Evolutionary conservation across 2,888 invertebrate genomes (phyloP), one percentile per base, ranked within the genome.

Genomic region (Eristalis arbustorum): DNA sequence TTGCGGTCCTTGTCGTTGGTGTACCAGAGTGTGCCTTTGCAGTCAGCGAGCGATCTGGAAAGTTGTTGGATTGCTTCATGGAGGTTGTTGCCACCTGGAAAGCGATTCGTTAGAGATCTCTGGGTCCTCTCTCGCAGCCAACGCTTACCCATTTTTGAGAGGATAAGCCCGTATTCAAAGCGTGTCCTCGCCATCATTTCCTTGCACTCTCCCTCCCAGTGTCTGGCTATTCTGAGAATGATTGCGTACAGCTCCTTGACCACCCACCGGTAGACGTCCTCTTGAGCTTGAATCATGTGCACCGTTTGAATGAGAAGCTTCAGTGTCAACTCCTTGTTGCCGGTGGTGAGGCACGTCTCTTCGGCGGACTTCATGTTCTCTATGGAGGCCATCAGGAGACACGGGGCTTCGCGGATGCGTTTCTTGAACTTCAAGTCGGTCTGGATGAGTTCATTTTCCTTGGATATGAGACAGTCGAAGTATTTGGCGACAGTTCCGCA

Each of bases 331-430:
- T 71, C 49, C n/a, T 56, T 14, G n/a, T 78, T 66, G 2, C n/a
- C 49, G 2, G 13, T 10, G 8, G 8, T 18, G n/a, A 87, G 67
- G 14, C 88, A 89, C 0, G 90, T 88, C 28, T 89, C 69, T 82
- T 92, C 92, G 2, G 91, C 91, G 3, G 84, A 73, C 62, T 89
- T 90, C 3, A 91, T 63, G 23, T 90, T 91, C 3, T 91, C 91
- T 11, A 91, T 88, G 25, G 91, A 40, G 2, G 84, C 89, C 57
- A 89, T 84, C 61, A 91, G 85, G 40, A 92, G 71, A 3, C 89
- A 84, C 0, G 67, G 78, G 18, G 90, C 18, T 3, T 85, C 61
- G 31, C 82, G 56, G 28, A 88, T 1, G 18, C 79, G 81, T 13
- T 75, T 85, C 18, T 78, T 82, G 1, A 87, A 76, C n/a, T 75